Conservation (phyloP, 2,113 vertebrate species). For the Euleptes europaea region DNA sequence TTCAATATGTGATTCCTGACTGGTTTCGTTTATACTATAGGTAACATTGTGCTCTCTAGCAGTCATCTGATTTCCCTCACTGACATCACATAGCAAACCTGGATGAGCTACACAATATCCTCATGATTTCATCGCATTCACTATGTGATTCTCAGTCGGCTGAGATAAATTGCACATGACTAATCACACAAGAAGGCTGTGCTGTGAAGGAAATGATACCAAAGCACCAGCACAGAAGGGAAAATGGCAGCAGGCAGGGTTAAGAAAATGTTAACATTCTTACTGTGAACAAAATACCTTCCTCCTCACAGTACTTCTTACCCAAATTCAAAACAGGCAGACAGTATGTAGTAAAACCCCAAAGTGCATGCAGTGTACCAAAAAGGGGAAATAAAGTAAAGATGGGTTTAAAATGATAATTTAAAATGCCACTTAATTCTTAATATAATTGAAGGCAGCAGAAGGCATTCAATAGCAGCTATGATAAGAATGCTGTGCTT, state of each 20-base stretch:
- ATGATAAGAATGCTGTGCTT: neutral
- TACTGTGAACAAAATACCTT: neutral
- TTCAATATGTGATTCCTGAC: too few relatives aligned
- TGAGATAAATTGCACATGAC: too few relatives aligned
- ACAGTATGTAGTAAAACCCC: neutral
- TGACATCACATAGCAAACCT: too few relatives aligned
- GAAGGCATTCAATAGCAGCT: neutral
- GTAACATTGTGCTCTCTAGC: too few relatives aligned
- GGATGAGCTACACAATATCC: neutral
- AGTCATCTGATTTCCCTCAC: too few relatives aligned
- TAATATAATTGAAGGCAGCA: neutral
- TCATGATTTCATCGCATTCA: neutral
- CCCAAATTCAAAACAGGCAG: neutral
- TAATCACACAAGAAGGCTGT: neutral
- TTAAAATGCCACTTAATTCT: neutral
- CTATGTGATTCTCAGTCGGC: neutral
- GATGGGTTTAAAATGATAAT: neutral
- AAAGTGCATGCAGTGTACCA: neutral
- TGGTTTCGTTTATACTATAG: too few relatives aligned
- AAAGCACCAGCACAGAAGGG: neutral
- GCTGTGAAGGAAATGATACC: neutral
- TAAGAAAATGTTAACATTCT: neutral
- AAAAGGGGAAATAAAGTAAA: neutral
- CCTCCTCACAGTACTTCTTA: neutral
- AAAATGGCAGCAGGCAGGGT: neutral